Evolutionary conservation across 1,140 invertebrate species (phyloP).

Genomic region (Tenebrio molitor): DNA sequence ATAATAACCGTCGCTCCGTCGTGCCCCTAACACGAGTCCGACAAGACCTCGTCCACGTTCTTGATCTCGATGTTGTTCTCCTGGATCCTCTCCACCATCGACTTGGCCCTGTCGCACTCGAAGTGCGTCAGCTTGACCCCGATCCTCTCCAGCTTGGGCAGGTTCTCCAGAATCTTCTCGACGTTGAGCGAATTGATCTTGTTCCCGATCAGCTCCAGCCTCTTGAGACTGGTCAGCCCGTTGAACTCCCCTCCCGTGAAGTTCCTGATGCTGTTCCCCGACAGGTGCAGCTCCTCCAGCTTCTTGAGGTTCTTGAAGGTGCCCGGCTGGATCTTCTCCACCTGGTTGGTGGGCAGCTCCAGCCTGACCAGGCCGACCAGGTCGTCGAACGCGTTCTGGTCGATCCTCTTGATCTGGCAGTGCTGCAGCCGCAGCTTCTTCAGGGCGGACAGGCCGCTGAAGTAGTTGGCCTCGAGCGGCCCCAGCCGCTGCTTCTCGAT

Average conservation of each 20-base stretch:
- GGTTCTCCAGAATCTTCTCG: constrained; percentile 29
- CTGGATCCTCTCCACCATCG: constrained; percentile 26
- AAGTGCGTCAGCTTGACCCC: constrained; percentile 34
- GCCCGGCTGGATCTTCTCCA: constrained; percentile 42
- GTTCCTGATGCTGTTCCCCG: constrained; percentile 43
- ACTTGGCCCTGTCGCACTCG: constrained; percentile 32
- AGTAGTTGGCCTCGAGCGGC: constrained; percentile 20
- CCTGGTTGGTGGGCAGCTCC: constrained; percentile 29
- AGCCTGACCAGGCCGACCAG: constrained; percentile 24
- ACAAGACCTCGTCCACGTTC: constrained; percentile 35
- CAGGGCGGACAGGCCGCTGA: constrained; percentile 39
- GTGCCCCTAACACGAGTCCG: constrained; percentile 20
- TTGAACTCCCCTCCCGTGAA: constrained; percentile 34
- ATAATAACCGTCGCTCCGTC: no score
- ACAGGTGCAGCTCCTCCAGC: constrained; percentile 42
- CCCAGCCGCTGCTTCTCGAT: constrained; percentile 35
- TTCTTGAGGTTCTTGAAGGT: constrained; percentile 43
- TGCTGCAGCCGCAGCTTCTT: constrained; percentile 37
- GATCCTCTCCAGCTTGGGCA: constrained; percentile 25
- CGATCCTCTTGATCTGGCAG: constrained; percentile 29
- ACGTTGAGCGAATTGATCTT: constrained; percentile 42
- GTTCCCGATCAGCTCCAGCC: constrained; percentile 39
- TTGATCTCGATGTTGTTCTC: constrained; percentile 42
- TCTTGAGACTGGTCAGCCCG: constrained; percentile 19
- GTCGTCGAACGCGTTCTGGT: constrained; percentile 44